Conservation (phyloP, 2,888 invertebrate genomes). For the Chaetogeoica ovagalla region DNA sequence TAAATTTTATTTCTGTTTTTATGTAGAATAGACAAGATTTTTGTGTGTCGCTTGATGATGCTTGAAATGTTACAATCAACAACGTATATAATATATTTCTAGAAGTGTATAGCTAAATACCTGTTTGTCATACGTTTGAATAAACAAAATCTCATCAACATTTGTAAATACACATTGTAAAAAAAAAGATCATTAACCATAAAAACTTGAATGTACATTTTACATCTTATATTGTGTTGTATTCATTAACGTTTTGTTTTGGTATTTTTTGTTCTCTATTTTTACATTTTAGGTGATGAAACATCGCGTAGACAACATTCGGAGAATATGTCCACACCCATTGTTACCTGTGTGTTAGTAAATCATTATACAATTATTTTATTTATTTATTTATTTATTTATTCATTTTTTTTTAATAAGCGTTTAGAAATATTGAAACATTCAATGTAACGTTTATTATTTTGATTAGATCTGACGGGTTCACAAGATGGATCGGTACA, state of each 20-base stretch:
- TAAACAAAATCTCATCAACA: conserved; percentile 16
- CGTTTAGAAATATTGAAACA: not conserved
- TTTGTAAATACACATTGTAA: conserved; percentile 49
- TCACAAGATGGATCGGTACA: conserved; percentile 95
- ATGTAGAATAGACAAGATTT: conserved; percentile 51
- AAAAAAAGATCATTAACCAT: conserved; percentile 47
- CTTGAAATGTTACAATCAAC: conserved; percentile 48
- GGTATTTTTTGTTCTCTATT: conserved; percentile 57
- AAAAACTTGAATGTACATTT: conserved; percentile 16
- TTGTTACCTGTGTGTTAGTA: conserved; percentile 91
- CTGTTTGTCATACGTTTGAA: conserved; percentile 24
- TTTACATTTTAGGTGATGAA: conserved; percentile 75
- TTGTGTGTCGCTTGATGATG: conserved; percentile 50
- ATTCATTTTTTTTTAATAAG: not conserved
- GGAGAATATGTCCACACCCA: conserved; percentile 95
- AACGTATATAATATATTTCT: conserved; percentile 33
- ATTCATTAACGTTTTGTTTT: conserved; percentile 57
- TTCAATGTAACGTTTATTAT: conserved; percentile 29
- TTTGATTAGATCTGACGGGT: conserved; percentile 78
- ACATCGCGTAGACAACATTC: conserved; percentile 91
- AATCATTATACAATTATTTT: conserved; percentile 33
- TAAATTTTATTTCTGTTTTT: conserved; percentile 38
- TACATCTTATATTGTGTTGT: not conserved
- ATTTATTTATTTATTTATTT: not conserved
- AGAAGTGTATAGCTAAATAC: conserved; percentile 40